Evolutionary conservation across 1,140 invertebrate species (phyloP).

Genomic region (Phymorhynchus buccinoides): DNA sequence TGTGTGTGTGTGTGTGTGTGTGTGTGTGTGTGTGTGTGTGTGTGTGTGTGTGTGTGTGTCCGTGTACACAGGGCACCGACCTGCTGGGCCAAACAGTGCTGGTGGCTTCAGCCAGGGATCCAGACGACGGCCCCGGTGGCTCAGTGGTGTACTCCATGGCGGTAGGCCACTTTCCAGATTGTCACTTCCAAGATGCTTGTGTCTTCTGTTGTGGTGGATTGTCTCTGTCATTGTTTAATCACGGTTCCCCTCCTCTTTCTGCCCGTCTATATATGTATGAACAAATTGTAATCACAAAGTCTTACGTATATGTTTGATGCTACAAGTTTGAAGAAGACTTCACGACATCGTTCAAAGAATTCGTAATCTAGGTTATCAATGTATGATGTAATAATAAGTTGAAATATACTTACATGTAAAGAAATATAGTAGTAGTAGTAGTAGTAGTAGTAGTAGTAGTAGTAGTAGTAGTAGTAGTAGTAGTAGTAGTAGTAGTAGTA

Average conservation of each 20-base stretch:
- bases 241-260: too few relatives aligned
- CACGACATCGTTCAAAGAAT: too few relatives aligned
- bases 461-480: conserved; percentile 22
- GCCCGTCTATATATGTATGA: too few relatives aligned
- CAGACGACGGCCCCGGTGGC: conserved; percentile 33
- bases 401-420: too few relatives aligned
- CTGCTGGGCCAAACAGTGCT: background rate
- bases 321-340: too few relatives aligned
- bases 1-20: background rate
- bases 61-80: background rate
- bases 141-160: conserved; percentile 13
- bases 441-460: too few relatives aligned
- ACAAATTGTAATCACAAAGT: too few relatives aligned
- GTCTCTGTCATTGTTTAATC: too few relatives aligned
- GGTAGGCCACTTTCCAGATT: conserved; percentile 15
- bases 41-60: background rate
- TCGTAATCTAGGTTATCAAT: too few relatives aligned
- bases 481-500: conserved; percentile 25
- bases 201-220: too few relatives aligned
- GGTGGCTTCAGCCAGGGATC: background rate
- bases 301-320: too few relatives aligned
- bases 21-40: background rate
- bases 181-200: background rate
- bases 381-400: background rate
- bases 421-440: too few relatives aligned